Evolutionary conservation across 2,797 vertebrate species (phyloP).

Genomic region (Pseudomugil tenellus): DNA sequence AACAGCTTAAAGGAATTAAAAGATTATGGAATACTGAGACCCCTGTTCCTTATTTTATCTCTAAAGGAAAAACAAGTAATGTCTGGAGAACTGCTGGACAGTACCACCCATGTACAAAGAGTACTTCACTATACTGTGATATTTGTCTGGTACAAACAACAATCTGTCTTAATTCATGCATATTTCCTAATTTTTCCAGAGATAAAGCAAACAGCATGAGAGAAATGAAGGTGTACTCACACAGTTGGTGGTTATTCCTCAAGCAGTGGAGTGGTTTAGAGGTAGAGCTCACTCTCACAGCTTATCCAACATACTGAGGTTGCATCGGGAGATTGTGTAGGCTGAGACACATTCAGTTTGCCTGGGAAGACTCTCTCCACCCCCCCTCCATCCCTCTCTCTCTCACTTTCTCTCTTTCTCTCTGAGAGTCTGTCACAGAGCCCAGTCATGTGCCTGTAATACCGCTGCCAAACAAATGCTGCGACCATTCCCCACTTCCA

Average conservation of each 20-base stretch:
- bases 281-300: constrained; percentile 48
- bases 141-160: constrained; percentile 7
- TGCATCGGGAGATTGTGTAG: constrained; percentile 62
- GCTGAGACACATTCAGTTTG: constrained; percentile 68
- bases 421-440: constrained; percentile 60
- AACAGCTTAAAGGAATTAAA: constrained; percentile 72
- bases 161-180: constrained; percentile 6
- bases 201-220: constrained; percentile 6
- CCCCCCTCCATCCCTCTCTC: constrained; percentile 20
- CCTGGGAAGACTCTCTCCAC: constrained; percentile 53
- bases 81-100: constrained; percentile 4
- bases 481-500: background rate
- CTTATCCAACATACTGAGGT: constrained; percentile 53
- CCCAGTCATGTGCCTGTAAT: constrained; percentile 72
- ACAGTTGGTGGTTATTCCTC: constrained; percentile 42
- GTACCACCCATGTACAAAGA: background rate
- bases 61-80: constrained; percentile 38
- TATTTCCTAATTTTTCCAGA: background rate
- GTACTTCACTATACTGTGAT: background rate
- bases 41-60: constrained; percentile 37
- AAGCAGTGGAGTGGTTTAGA: constrained; percentile 30
- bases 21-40: constrained; percentile 72
- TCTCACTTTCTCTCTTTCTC: constrained; percentile 16
- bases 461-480: constrained; percentile 68
- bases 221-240: constrained; percentile 59